These are phyloP conservation scores for Torymus texanus DNA, from an alignment of 2,888 invertebrate genomes.

Conservation along the genomic window DNA sequence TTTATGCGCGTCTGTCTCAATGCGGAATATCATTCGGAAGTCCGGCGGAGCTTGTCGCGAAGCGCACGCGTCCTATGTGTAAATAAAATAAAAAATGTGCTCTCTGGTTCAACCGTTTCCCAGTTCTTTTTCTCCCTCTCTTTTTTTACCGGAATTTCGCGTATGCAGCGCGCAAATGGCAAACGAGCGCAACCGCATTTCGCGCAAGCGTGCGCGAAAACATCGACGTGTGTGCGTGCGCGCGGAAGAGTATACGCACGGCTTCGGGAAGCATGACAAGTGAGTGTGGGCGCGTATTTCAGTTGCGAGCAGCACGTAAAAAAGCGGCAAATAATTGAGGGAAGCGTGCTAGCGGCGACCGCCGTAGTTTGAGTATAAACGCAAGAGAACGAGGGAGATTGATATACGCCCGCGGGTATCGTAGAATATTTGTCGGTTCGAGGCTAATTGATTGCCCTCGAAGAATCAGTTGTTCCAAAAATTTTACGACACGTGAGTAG, in stretches of 20 bases:
- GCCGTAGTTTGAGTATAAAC: not conserved
- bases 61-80: not conserved
- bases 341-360: not conserved
- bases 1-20: not conserved
- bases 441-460: slow-evolving; percentile 33
- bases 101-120: not conserved
- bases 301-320: slow-evolving; percentile 8
- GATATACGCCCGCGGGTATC: not conserved
- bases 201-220: not conserved
- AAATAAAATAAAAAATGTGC: slow-evolving; percentile 31
- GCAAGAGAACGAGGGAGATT: not conserved
- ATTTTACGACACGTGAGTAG: slow-evolving; percentile 28
- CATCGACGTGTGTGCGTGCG: not conserved
- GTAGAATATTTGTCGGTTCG: slow-evolving; percentile 33
- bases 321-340: slow-evolving; percentile 35
- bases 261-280: slow-evolving; percentile 43
- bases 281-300: slow-evolving; percentile 23
- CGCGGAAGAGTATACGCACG: not conserved
- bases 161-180: slow-evolving; percentile 19
- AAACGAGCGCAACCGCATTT: slow-evolving; percentile 23
- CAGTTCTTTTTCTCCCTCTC: not conserved
- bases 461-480: slow-evolving; percentile 15
- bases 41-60: slow-evolving; percentile 16
- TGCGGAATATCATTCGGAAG: slow-evolving; percentile 51
- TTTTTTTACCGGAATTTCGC: not conserved